Base-by-base conservation (phyloP, 2,797 vertebrate genomes). In the Onychomys torridus region DNA sequence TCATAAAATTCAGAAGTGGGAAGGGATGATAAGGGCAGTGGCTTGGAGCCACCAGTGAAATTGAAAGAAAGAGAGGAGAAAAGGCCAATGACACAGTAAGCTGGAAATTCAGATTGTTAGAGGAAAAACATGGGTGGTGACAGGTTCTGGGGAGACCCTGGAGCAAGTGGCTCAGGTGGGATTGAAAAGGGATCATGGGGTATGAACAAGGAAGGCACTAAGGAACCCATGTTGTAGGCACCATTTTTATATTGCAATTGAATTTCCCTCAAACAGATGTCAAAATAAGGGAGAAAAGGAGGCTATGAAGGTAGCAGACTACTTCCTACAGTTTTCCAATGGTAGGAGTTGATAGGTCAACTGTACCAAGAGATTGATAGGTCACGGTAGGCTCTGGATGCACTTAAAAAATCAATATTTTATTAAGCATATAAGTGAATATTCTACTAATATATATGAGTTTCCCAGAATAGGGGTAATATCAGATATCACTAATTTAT, bases 381-480 rank as follows among this genome's bases (percentile, higher is more conserved):
- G 3, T 57, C 6, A n/a, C n/a, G 16, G 65, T n/a, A 67, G 37
- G 57, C 25, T 86, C 32, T 79, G 55, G 55, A 82, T 43, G 25
- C 46, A 49, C 52, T 81, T 61, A 67, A 91, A 91, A 83, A 90
- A 77, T 82, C 6, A 82, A 37, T 57, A 49, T 89, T 61, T 95
- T 37, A 75, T 46, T 59, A 84, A 67, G 55, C 75, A 63, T 29
- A 65, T 61, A 78, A 83, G 40, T 46, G 37, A 94, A 84, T 11
- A 87, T 49, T 63, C 63, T 89, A 73, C 75, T 59, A 76, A 49
- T 63, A 37, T 3, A 32, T 63, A 37, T 3, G 40, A 55, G 32
- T 43, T n/a, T 78, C 9, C 65, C 49, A 94, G 77, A 81, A 63
- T 32, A 69, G 27, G 69, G 17, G 52, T 27, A 90, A 40, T 12